A percentile compares a stretch with the other conserved stretches of the same genome.
Evolutionary conservation across 2,113 vertebrate species (phyloP).

Genomic region (Oryzias curvinotus): DNA sequence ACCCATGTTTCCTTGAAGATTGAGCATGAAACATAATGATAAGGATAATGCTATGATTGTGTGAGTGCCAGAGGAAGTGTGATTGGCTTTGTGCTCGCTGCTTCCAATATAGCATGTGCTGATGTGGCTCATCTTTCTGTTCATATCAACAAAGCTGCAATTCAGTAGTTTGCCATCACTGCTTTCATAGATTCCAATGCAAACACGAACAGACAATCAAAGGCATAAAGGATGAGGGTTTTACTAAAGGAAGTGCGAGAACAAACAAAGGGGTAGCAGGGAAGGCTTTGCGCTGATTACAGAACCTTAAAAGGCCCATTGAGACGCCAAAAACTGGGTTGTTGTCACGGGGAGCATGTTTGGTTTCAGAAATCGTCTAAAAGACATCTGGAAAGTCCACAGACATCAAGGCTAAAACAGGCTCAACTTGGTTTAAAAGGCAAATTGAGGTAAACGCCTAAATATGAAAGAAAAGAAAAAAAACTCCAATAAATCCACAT

Average conservation of each 20-base stretch:
- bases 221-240: slow-evolving; percentile 11
- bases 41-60: slow-evolving; percentile 43
- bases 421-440: too few species aligned
- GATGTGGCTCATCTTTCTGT: slow-evolving; percentile 46
- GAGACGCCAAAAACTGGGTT: not conserved
- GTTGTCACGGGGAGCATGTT: not conserved
- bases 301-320: slow-evolving; percentile 28
- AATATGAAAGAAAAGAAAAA: too few species aligned
- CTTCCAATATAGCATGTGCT: slow-evolving; percentile 51
- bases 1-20: slow-evolving; percentile 42
- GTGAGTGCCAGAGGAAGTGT: slow-evolving; percentile 38
- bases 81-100: slow-evolving; percentile 48
- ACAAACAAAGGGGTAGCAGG: slow-evolving; percentile 7
- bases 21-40: slow-evolving; percentile 42
- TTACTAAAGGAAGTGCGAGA: slow-evolving; percentile 13
- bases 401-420: too few species aligned
- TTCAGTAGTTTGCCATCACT: slow-evolving; percentile 35
- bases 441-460: too few species aligned
- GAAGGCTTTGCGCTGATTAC: slow-evolving; percentile 26
- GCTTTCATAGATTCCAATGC: slow-evolving; percentile 38
- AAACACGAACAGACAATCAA: slow-evolving; percentile 18
- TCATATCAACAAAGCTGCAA: slow-evolving; percentile 30
- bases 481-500: too few species aligned
- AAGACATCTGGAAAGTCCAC: too few species aligned
- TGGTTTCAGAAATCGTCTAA: too few species aligned